Percentiles rank a stretch among this genome's conserved stretches.
Evolutionary conservation across 2,113 vertebrate species (phyloP).

Genomic region (Semnopithecus entellus): DNA sequence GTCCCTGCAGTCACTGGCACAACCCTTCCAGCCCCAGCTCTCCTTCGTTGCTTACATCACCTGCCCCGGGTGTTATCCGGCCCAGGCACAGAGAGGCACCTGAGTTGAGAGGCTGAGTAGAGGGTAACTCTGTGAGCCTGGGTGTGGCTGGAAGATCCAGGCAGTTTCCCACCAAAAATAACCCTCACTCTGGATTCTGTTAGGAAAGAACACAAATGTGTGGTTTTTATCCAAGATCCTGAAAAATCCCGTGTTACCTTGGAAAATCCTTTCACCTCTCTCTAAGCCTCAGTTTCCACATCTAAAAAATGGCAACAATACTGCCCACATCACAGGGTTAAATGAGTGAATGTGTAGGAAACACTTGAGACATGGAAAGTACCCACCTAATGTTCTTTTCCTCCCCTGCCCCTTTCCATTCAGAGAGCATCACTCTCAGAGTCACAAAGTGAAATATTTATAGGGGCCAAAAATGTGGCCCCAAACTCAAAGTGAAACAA

Average conservation of each 20-base stretch:
- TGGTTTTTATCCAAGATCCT: not conserved
- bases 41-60: not conserved
- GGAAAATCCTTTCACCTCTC: not conserved
- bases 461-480: not conserved
- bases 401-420: not conserved
- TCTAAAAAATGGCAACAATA: not conserved
- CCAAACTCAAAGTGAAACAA: not conserved
- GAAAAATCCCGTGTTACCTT: not conserved
- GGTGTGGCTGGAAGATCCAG: not conserved
- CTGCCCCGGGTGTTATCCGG: not conserved
- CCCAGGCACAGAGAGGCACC: not conserved
- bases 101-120: not conserved
- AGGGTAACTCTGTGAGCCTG: fast-evolving
- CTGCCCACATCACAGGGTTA: not conserved
- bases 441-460: not conserved
- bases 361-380: fast-evolving
- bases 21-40: too few species aligned
- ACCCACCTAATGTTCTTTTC: fast-evolving
- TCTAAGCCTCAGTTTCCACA: not conserved
- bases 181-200: not conserved
- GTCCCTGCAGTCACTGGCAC: not conserved
- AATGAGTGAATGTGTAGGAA: not conserved
- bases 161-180: not conserved
- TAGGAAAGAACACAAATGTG: not conserved
- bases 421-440: not conserved